Evolutionary conservation across 2,113 vertebrate species (phyloP).

Genomic region (Phocoena sinus): DNA sequence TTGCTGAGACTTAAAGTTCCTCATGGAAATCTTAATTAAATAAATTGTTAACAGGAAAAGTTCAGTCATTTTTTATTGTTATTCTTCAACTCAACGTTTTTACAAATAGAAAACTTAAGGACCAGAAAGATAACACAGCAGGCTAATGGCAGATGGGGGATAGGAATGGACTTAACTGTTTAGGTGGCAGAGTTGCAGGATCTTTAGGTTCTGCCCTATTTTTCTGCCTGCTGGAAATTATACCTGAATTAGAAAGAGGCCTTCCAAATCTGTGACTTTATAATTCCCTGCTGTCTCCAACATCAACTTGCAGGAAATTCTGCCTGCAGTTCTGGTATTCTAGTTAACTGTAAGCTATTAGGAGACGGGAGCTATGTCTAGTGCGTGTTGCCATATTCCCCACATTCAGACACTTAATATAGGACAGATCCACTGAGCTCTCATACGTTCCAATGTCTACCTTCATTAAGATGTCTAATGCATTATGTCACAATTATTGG

Average conservation of each 20-base stretch:
- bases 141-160: background rate
- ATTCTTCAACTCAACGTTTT: slow-evolving; percentile 28
- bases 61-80: background rate
- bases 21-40: background rate
- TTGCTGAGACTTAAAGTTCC: background rate
- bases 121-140: background rate
- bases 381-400: background rate
- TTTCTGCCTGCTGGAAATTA: background rate
- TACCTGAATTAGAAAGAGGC: background rate
- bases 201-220: background rate
- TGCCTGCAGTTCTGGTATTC: slow-evolving; percentile 17
- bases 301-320: slow-evolving; percentile 38
- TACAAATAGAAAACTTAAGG: background rate
- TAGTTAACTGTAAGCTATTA: background rate
- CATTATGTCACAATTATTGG: background rate
- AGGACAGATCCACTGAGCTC: background rate
- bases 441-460: background rate
- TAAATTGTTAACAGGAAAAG: slow-evolving; percentile 1
- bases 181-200: background rate
- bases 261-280: slow-evolving; percentile 19
- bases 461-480: background rate
- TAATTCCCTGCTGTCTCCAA: slow-evolving; percentile 1
- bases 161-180: background rate
- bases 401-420: background rate
- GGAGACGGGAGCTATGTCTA: slow-evolving; percentile 26